These are phyloP conservation scores for Sarcophilus harrisii DNA, from an alignment of 2,797 vertebrate species.

Conservation along the genomic window DNA sequence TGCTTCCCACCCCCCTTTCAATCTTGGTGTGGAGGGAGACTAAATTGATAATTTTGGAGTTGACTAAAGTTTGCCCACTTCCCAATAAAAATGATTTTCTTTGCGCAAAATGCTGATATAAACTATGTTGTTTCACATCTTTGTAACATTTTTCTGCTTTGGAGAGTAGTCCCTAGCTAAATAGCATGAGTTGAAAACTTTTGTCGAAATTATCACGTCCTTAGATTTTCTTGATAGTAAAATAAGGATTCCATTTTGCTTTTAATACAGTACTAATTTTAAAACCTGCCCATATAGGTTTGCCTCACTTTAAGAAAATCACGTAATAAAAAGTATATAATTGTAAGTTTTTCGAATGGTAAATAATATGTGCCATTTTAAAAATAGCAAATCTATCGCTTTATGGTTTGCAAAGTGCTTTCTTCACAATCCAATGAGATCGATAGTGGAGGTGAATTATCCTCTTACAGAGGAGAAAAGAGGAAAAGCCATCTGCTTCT, in stretches of 20 bases:
- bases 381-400: not conserved
- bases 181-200: conserved; percentile 37
- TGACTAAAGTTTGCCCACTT: not conserved
- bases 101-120: not conserved
- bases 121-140: not conserved
- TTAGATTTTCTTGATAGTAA: conserved; percentile 28
- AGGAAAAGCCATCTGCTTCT: not conserved
- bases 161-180: not conserved
- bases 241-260: conserved; percentile 12
- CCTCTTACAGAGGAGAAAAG: not conserved
- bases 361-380: no score
- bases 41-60: not conserved
- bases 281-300: conserved; percentile 6
- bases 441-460: not conserved
- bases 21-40: not conserved
- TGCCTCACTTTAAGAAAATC: conserved; percentile 31
- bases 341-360: not conserved
- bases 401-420: not conserved
- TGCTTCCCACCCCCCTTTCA: not conserved
- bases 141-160: not conserved
- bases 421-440: not conserved
- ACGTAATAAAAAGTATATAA: not conserved
- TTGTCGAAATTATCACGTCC: conserved; percentile 46
- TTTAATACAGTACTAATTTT: conserved; percentile 19
- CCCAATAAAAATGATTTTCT: not conserved